phyloP scores from a whole-genome alignment of 2,113 vertebrate species.

The Phaethon lepturus region DNA sequence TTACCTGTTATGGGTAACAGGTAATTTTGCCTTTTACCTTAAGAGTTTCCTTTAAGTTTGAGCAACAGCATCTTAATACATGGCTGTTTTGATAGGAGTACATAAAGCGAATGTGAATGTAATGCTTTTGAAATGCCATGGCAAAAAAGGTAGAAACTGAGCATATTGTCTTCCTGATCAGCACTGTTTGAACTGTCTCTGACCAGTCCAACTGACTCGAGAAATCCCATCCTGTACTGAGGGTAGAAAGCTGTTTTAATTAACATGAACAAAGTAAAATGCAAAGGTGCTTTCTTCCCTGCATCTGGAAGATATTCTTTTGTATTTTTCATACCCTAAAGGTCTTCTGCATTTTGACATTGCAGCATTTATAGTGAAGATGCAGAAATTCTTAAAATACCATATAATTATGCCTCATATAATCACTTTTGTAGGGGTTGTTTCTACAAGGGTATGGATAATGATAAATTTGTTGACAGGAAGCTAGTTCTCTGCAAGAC shows the following conservation, averaged over 20 bases:
- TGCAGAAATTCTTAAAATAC: neutral
- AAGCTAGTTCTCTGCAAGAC: neutral
- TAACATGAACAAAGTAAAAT: neutral
- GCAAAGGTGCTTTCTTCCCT: neutral
- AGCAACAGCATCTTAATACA: neutral
- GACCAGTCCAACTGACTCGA: neutral
- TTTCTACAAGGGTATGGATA: conserved; percentile 14
- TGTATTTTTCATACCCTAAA: neutral
- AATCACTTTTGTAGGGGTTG: neutral
- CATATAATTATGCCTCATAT: neutral
- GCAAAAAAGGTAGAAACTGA: neutral
- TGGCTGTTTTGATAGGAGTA: fast-evolving
- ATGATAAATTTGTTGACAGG: conserved; percentile 6
- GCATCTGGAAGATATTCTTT: neutral
- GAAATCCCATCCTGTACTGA: neutral
- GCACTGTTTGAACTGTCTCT: neutral
- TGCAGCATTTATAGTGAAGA: neutral
- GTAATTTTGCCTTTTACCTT: neutral
- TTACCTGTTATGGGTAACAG: neutral
- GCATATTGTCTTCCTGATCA: neutral
- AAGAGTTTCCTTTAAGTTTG: neutral
- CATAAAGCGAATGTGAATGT: neutral
- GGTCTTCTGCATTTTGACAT: neutral
- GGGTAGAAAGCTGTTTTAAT: neutral
- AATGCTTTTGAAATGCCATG: neutral